These are phyloP conservation scores for Schizaphis graminum DNA, from an alignment of 2,888 invertebrate genomes.

Conservation along the genomic window DNA sequence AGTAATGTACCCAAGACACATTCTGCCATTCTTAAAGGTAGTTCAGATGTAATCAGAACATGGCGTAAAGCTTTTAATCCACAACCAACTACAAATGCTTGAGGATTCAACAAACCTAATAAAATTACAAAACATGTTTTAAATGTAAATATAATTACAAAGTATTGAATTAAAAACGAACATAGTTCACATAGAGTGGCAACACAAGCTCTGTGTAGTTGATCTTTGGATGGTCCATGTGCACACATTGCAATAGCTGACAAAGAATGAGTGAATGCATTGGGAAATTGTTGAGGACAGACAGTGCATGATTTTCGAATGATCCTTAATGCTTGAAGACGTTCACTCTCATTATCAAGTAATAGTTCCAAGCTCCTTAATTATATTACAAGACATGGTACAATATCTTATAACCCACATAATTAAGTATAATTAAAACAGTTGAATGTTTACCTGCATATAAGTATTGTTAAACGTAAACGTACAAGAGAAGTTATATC, in stretches of 20 bases:
- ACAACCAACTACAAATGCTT: slow-evolving; percentile 83
- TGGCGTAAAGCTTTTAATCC: slow-evolving; percentile 87
- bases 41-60: slow-evolving; percentile 72
- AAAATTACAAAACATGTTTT: slow-evolving; percentile 69
- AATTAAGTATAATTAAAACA: not conserved
- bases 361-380: slow-evolving; percentile 88
- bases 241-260: slow-evolving; percentile 78
- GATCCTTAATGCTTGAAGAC: slow-evolving; percentile 91
- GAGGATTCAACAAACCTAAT: slow-evolving; percentile 84
- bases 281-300: slow-evolving; percentile 80
- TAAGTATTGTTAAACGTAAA: slow-evolving; percentile 86
- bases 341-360: slow-evolving; percentile 84
- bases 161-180: slow-evolving; percentile 55
- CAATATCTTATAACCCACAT: not conserved
- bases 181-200: slow-evolving; percentile 88
- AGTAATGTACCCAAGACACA: slow-evolving; percentile 89
- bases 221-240: slow-evolving; percentile 78
- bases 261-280: slow-evolving; percentile 83
- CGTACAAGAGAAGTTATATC: slow-evolving; percentile 85
- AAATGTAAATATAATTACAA: not conserved
- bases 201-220: slow-evolving; percentile 86
- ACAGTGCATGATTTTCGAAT: slow-evolving; percentile 79
- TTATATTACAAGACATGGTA: slow-evolving; percentile 46
- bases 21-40: slow-evolving; percentile 88
- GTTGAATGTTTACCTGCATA: slow-evolving; percentile 77